phyloP scores from a whole-genome alignment of 2,888 invertebrate species.

The Hyposoter dolosus region DNA sequence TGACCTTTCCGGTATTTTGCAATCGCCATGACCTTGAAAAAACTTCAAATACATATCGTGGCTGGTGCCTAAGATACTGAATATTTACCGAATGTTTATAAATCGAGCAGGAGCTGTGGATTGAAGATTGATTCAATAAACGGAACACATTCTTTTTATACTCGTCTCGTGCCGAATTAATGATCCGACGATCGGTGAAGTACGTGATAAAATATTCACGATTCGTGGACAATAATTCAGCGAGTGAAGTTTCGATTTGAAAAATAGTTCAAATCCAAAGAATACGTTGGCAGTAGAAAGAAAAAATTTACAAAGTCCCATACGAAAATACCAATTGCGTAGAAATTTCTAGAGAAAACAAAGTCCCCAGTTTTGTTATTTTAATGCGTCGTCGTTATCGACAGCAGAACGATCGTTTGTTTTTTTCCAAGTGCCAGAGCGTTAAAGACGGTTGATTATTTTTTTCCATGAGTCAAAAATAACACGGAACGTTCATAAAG shows the following conservation, averaged over 20 bases:
- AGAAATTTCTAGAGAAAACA: not conserved
- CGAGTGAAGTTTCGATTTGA: not conserved
- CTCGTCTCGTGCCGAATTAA: not conserved
- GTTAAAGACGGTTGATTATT: not conserved
- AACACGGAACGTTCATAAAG: not conserved
- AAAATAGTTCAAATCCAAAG: not conserved
- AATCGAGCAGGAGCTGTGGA: not conserved
- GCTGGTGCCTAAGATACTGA: no score
- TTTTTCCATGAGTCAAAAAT: not conserved
- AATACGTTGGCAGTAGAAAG: not conserved
- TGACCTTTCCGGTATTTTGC: no score
- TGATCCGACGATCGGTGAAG: not conserved
- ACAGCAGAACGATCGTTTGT: not conserved
- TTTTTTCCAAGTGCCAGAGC: not conserved
- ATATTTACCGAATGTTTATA: not conserved
- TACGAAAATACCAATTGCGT: not conserved
- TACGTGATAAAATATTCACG: conserved; percentile 5
- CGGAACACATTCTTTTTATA: not conserved
- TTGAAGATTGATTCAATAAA: not conserved
- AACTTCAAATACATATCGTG: no score
- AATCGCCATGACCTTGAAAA: no score
- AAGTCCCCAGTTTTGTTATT: not conserved
- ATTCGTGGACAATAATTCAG: not conserved
- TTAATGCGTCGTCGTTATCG: not conserved
- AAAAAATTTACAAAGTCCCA: no score